Evolutionary conservation across 2,113 vertebrate species (phyloP).

Genomic region (Aegithalos caudatus): DNA sequence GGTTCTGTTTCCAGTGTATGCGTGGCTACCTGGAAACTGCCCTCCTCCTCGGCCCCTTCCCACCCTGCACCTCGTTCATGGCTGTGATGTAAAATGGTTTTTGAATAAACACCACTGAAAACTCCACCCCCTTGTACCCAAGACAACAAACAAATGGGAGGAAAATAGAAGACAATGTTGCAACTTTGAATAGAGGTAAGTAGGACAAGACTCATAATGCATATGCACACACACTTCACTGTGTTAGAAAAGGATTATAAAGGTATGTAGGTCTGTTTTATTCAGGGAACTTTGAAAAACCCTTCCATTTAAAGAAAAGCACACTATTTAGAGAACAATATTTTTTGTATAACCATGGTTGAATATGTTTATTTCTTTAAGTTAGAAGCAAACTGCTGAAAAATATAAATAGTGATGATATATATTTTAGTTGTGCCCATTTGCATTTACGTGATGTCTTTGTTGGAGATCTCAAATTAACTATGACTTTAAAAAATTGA

Average conservation of each 20-base stretch:
- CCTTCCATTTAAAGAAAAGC: background rate
- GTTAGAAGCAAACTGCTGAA: background rate
- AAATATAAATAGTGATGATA: background rate
- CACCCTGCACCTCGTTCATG: rapidly evolving
- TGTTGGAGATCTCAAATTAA: background rate
- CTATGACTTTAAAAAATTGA: background rate
- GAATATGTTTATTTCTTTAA: background rate
- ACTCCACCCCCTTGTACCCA: background rate
- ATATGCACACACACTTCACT: rapidly evolving
- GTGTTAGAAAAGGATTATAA: background rate
- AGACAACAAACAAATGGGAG: background rate
- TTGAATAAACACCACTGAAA: background rate
- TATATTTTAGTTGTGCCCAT: background rate
- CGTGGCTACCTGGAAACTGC: background rate
- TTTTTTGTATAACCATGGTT: background rate
- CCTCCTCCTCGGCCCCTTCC: background rate
- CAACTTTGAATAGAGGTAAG: background rate
- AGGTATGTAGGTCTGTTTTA: background rate
- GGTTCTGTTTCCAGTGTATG: rapidly evolving
- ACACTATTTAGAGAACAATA: background rate
- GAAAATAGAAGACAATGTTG: background rate
- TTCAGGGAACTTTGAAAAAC: rapidly evolving
- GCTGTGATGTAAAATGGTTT: background rate
- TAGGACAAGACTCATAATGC: background rate
- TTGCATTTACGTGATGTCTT: background rate